phyloP scores from a whole-genome alignment of 2,888 invertebrate species.

The Willowsia nigromaculata region DNA sequence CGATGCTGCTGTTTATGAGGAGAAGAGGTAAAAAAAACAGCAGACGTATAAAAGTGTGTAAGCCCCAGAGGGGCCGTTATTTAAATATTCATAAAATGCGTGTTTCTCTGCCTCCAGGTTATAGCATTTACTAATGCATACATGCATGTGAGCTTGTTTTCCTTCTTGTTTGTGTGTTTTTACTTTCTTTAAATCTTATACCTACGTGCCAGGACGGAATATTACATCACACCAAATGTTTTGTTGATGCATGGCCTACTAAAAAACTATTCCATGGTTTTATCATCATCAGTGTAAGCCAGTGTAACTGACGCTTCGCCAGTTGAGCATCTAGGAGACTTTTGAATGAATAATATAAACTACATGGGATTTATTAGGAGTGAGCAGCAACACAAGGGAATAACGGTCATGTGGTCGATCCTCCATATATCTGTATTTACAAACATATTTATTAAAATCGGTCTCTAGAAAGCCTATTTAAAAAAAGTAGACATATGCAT shows the following conservation, averaged over 20 bases:
- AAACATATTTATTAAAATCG: too few species aligned
- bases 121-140: not conserved
- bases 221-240: not conserved
- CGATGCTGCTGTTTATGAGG: not conserved
- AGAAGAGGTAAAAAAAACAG: not conserved
- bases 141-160: not conserved
- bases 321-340: not conserved
- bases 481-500: too few species aligned
- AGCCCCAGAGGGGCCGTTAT: constrained; percentile 45
- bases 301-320: not conserved
- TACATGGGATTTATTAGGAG: not conserved
- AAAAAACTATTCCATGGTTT: not conserved
- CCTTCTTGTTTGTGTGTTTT: constrained; percentile 41
- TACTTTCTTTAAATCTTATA: not conserved
- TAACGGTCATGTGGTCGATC: constrained; percentile 40
- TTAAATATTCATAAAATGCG: constrained; percentile 52
- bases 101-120: constrained; percentile 1
- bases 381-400: not conserved
- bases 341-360: not conserved
- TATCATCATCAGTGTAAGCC: not conserved
- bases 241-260: not conserved
- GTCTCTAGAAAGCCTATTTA: too few species aligned
- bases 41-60: constrained; percentile 13
- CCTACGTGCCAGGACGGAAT: not conserved
- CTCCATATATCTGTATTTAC: not conserved